Conservation (phyloP, 2,888 invertebrate species). For the Agrotis puta region DNA sequence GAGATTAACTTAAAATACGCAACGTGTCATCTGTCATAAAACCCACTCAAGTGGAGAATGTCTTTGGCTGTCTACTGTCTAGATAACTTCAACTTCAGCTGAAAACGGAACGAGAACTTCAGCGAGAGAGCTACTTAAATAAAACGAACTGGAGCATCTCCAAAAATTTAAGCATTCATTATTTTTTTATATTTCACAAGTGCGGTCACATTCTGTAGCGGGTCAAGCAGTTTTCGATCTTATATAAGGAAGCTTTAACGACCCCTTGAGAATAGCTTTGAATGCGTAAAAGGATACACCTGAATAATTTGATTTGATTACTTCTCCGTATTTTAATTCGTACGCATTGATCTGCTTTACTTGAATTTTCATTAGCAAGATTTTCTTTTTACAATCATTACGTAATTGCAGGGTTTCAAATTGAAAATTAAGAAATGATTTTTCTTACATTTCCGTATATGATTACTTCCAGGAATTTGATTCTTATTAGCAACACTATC, state of each 20-base stretch:
- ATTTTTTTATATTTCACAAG: constrained; percentile 72
- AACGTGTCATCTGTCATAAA: constrained; percentile 49
- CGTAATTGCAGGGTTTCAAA: too few species aligned
- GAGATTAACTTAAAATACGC: constrained; percentile 34
- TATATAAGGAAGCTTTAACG: constrained; percentile 60
- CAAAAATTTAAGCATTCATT: constrained; percentile 73
- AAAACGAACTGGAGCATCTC: constrained; percentile 70
- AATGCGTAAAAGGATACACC: constrained; percentile 58
- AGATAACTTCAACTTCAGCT: constrained; percentile 55
- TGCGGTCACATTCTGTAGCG: constrained; percentile 65
- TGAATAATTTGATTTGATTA: constrained; percentile 59
- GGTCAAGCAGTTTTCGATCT: constrained; percentile 71
- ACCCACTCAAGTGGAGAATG: constrained; percentile 23
- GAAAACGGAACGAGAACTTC: constrained; percentile 52
- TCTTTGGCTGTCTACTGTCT: constrained; percentile 41
- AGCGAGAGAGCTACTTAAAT: constrained; percentile 68
- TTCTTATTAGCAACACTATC: too few species aligned
- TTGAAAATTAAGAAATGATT: too few species aligned
- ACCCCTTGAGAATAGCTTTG: constrained; percentile 49
- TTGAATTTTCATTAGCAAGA: constrained; percentile 29
- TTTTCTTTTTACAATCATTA: constrained; percentile 17
- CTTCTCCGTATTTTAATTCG: constrained; percentile 34
- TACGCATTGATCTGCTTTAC: constrained; percentile 34
- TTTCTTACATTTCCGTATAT: too few species aligned
- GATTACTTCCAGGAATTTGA: too few species aligned